Conservation (phyloP, 2,888 invertebrate species). For the Hypolimnas misippus region DNA sequence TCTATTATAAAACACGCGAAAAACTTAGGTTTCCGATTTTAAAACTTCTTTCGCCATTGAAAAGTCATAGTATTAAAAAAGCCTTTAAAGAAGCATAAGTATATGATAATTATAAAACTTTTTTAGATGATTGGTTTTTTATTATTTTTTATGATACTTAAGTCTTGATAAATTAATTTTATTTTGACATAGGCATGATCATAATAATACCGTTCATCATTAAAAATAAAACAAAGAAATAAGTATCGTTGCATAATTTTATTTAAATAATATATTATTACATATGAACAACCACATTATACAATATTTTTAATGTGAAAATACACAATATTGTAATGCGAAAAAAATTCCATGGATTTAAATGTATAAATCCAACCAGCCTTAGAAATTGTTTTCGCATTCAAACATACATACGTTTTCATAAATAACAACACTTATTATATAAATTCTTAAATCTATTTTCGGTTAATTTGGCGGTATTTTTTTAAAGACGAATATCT, state of each 20-base stretch:
- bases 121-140: too few species aligned
- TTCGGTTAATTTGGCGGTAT: conserved; percentile 9
- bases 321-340: conserved; percentile 49
- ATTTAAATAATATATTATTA: conserved; percentile 32
- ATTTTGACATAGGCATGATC: too few species aligned
- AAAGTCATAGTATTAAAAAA: too few species aligned
- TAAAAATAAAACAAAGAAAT: conserved; percentile 16
- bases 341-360: conserved; percentile 63
- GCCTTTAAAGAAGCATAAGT: too few species aligned
- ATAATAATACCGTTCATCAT: background rate
- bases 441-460: conserved; percentile 19
- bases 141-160: too few species aligned
- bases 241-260: conserved; percentile 42
- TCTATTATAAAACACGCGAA: too few species aligned
- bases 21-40: too few species aligned
- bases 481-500: conserved; percentile 8
- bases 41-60: too few species aligned
- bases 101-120: too few species aligned
- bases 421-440: conserved; percentile 42
- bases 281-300: conserved; percentile 26
- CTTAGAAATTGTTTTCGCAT: conserved; percentile 65
- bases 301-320: conserved; percentile 19
- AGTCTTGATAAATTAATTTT: too few species aligned
- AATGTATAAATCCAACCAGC: conserved; percentile 69
- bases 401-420: conserved; percentile 25